A percentile compares a stretch with the other conserved stretches of the same genome.
Evolutionary conservation across 2,797 vertebrate species (phyloP).

Genomic region (Thalassophryne amazonica): DNA sequence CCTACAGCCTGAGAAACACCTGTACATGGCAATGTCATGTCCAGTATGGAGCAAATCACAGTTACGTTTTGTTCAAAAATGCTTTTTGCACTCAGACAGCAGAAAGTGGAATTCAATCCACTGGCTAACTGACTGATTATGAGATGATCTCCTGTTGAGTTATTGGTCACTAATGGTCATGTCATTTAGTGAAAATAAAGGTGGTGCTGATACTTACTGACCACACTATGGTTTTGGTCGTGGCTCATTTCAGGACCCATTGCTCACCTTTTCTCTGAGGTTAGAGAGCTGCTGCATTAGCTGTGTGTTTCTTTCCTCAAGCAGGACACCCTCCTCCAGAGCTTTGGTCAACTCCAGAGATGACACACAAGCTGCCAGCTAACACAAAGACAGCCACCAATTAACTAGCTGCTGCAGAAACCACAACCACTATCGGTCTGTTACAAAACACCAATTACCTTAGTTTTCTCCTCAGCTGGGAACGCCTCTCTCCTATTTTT

Average conservation of each 20-base stretch:
- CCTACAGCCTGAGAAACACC: too few species aligned
- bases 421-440: neutral
- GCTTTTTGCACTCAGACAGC: too few species aligned
- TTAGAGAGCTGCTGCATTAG: constrained; percentile 81
- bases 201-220: neutral
- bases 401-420: constrained; percentile 47
- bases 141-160: too few species aligned
- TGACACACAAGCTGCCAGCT: constrained; percentile 81
- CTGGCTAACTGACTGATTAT: too few species aligned
- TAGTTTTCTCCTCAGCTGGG: constrained; percentile 54
- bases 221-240: neutral
- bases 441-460: constrained; percentile 16
- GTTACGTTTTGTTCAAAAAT: too few species aligned
- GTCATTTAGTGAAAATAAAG: neutral
- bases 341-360: constrained; percentile 83
- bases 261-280: constrained; percentile 78
- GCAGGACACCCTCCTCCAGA: constrained; percentile 69
- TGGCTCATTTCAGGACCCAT: neutral
- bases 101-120: too few species aligned
- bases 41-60: too few species aligned
- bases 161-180: too few species aligned
- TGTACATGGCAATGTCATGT: too few species aligned
- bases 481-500: constrained; percentile 59
- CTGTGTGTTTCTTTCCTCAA: constrained; percentile 82
- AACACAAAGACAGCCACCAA: constrained; percentile 53